Conservation (phyloP, 2,113 vertebrate genomes). For the Mus spicilegus region DNA sequence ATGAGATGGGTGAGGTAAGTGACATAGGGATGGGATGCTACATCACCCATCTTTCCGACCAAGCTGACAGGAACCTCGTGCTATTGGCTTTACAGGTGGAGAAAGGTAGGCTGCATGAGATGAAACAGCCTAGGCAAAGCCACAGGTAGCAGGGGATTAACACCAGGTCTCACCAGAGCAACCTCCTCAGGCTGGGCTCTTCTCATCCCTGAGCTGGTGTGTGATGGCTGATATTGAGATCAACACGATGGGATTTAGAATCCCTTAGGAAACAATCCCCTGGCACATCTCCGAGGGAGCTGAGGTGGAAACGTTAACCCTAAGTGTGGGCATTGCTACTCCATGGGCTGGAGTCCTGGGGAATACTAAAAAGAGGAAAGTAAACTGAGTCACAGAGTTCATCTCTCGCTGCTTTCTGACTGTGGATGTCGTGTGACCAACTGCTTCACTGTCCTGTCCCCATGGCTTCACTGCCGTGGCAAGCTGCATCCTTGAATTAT, state of each 20-base stretch:
- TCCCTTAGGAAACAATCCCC: background rate
- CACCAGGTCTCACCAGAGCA: background rate
- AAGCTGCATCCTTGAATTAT: background rate
- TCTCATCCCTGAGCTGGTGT: background rate
- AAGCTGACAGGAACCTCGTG: background rate
- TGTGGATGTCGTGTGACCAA: background rate
- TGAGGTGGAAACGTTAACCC: background rate
- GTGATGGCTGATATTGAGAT: background rate
- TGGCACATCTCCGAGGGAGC: background rate
- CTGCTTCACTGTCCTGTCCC: background rate
- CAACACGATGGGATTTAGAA: background rate
- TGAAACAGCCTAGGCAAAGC: background rate
- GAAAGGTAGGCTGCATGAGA: background rate
- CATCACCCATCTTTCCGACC: background rate
- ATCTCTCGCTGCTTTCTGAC: background rate
- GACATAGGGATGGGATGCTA: background rate
- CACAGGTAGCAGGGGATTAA: background rate
- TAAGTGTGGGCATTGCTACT: too few species aligned
- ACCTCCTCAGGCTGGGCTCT: background rate
- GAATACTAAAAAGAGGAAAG: background rate
- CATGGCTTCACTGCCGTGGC: too few species aligned
- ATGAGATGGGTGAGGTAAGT: background rate
- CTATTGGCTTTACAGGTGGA: background rate
- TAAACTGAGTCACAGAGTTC: fast-evolving
- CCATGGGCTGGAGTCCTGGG: background rate